Base-by-base conservation (phyloP, 2,113 vertebrate species). In the Nanorana parkeri region DNA sequence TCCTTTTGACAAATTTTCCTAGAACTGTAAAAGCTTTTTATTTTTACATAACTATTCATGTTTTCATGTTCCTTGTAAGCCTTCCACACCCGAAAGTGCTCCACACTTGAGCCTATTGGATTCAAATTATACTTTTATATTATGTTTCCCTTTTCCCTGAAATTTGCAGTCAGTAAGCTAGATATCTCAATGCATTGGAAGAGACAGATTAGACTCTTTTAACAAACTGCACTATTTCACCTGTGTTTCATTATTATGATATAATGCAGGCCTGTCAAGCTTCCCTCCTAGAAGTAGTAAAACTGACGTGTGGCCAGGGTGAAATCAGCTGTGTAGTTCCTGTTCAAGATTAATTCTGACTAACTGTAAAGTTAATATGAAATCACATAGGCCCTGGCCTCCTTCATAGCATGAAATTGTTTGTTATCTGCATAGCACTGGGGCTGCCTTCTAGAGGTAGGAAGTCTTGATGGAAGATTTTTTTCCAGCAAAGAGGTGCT, bases 241-340 rank as follows among this genome's bases (percentile, higher is more conserved):
- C 51, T 73, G 69, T 55, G 17, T 73, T 73, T 73, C 52, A 56
- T 73, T 73, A 73, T 20, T 8, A 17, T 52, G 52, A 73, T 19
- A 28, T 55, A 56, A 26, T 55, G 17, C 69, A 73, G 24, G 52
- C 41, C 17, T 54, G 47, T 71, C 36, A 71, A 54, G 24, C 47
- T 52, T 71, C 68, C 68, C 47, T 71, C 21, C 41, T 71, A 52
- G 68, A 71, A 5, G 16, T 23, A 29, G 63, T 65, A 28, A 65
- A 17, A 28, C 63, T 65, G 68, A 71, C 68, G 24, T 71, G 68
- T 16, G 16, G n/a, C 47, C 24, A 54, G 21, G 41, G 47, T 20
- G 17, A 54, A 73, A 19, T 29, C 69, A 73, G 24, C 47, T 71
- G 7, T 29, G 16, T 29, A 73, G 24, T 41, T 68, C 15, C 51